phyloP scores from a whole-genome alignment of 2,797 vertebrate species.

The Eospalax fontanierii region DNA sequence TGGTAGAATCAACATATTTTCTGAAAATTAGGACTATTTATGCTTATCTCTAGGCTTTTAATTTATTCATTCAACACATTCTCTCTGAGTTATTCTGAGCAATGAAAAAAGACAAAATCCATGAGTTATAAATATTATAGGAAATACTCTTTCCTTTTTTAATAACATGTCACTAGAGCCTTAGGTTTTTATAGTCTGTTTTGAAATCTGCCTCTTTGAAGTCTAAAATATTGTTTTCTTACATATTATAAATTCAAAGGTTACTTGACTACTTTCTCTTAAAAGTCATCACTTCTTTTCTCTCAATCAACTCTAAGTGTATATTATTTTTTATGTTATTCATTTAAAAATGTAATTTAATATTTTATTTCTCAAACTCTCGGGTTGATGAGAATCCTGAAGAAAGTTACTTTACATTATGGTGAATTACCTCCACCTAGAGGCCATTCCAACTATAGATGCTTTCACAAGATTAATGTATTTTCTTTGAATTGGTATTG shows the following conservation, averaged over 20 bases:
- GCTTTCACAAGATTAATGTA: constrained; percentile 40
- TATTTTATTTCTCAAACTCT: constrained; percentile 57
- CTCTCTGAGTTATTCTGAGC: constrained; percentile 13
- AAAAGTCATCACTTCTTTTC: constrained; percentile 46
- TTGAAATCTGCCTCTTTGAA: constrained; percentile 31
- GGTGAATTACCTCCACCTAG: constrained; percentile 71
- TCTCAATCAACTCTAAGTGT: background rate
- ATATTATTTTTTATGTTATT: background rate
- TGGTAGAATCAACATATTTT: background rate
- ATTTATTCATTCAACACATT: constrained; percentile 11
- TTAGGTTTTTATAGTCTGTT: background rate
- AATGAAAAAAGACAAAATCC: background rate
- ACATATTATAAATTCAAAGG: background rate
- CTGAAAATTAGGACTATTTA: background rate
- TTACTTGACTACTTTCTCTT: background rate
- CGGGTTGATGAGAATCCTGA: background rate
- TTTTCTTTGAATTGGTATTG: background rate
- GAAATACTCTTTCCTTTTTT: constrained; percentile 37
- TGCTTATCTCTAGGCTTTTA: background rate
- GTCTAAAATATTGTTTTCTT: constrained; percentile 26
- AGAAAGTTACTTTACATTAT: background rate
- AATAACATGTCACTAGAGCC: constrained; percentile 2
- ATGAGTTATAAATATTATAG: constrained; percentile 14
- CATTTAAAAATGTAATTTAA: constrained; percentile 42
- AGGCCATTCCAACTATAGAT: constrained; percentile 49